Percentiles rank a stretch among this genome's conserved stretches.
phyloP scores from a whole-genome alignment of 2,888 invertebrate species.

The Cetonia aurata region DNA sequence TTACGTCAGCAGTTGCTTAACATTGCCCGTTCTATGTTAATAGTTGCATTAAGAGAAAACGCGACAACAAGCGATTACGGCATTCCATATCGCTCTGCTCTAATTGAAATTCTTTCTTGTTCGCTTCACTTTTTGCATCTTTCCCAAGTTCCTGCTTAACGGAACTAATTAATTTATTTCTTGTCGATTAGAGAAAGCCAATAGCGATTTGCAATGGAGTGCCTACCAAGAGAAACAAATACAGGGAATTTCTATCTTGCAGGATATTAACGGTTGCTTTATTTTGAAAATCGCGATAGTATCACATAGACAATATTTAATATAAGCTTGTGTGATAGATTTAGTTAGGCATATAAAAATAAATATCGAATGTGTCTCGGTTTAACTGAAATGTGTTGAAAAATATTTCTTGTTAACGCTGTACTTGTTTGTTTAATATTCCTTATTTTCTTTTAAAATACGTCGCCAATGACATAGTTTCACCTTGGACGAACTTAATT shows the following conservation, averaged over 20 bases:
- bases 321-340: no score
- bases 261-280: not conserved
- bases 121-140: slow-evolving; percentile 16
- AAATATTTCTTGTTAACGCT: no score
- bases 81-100: slow-evolving; percentile 24
- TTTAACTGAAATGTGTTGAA: no score
- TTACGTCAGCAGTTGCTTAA: slow-evolving; percentile 1
- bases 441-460: no score
- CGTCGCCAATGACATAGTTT: no score
- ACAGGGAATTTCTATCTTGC: not conserved
- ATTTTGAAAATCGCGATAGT: no score
- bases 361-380: no score
- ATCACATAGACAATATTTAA: no score
- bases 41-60: not conserved
- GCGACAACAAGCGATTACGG: not conserved
- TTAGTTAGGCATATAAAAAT: no score
- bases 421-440: no score
- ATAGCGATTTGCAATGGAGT: slow-evolving; percentile 28
- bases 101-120: slow-evolving; percentile 26
- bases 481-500: no score
- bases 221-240: not conserved
- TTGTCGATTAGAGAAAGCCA: slow-evolving; percentile 39
- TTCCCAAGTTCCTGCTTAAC: slow-evolving; percentile 28
- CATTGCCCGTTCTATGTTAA: no score
- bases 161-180: slow-evolving; percentile 41